phyloP scores from a whole-genome alignment of 2,888 invertebrate species.

The Clivina fossor region DNA sequence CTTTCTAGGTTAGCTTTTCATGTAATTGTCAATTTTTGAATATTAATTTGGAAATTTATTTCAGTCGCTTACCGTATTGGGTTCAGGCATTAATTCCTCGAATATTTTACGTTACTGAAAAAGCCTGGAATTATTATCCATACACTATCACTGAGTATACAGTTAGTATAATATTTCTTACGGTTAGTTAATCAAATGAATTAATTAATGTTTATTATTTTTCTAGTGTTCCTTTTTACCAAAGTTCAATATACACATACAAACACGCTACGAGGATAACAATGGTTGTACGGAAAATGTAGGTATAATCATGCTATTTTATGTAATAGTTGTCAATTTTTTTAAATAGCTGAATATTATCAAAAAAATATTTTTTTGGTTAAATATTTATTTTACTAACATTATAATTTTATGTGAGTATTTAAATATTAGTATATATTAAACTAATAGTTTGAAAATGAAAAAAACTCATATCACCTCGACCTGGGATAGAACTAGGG shows the following conservation, averaged over 20 bases:
- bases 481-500: too few relatives aligned
- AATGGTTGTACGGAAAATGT: conserved; percentile 87
- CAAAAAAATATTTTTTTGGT: conserved; percentile 2
- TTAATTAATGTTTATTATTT: conserved; percentile 47
- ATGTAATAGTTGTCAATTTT: conserved; percentile 16
- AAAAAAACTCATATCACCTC: too few relatives aligned
- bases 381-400: conserved; percentile 20
- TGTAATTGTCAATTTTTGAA: conserved; percentile 11
- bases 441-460: too few relatives aligned
- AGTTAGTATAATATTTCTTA: conserved; percentile 57
- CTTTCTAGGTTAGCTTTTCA: conserved; percentile 68
- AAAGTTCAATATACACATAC: conserved; percentile 80
- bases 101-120: conserved; percentile 91
- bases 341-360: conserved; percentile 16
- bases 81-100: conserved; percentile 83
- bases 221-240: conserved; percentile 90
- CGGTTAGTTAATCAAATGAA: conserved; percentile 24
- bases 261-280: conserved; percentile 88
- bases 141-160: conserved; percentile 83
- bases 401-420: conserved; percentile 39
- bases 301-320: too few relatives aligned
- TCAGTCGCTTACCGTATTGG: conserved; percentile 87
- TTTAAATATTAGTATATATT: too few relatives aligned
- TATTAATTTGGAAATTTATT: conserved; percentile 46
- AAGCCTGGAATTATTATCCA: conserved; percentile 95